Evolutionary conservation across 2,888 invertebrate species (phyloP), one percentile per base, ranked within the genome.

Genomic region (Tinea pellionella): DNA sequence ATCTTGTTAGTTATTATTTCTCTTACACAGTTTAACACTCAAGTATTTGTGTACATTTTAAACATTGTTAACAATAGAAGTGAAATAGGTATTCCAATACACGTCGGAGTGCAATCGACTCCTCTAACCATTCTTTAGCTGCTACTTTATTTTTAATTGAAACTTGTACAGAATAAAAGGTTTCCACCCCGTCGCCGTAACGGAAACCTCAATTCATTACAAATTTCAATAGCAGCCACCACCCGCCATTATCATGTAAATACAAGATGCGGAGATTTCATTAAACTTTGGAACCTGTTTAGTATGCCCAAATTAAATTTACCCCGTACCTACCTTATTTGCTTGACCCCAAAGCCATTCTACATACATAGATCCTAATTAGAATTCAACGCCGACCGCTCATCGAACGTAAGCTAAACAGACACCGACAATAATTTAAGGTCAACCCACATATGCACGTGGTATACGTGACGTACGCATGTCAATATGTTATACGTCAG

Each of bases 211-310:
- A 59, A 59, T 59, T 42, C 41, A 59, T 59, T 42, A 43, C 29
- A 59, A 59, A 59, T 59, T 47, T 29, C 43, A 43, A 59, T 47
- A 29, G 59, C 19, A 29, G 47, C 59, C 43, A 13, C 24, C 13
- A 18, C 29, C 59, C 59, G 47, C 59, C 59, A 59, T 59, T 59
- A 59, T 59, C 59, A 59, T 59, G 59, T 59, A 59, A 59, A 59
- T 59, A 59, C 59, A 47, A 32, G 59, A 59, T 19, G 59, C 59
- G 47, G 15, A 43, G 59, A 47, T 59, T 59, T 59, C 42, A 59
- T 59, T 59, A 59, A 59, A 59, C 59, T 59, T 59, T 59, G 59
- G 30, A 59, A 59, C 59, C 59, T 59, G 59, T 47, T 59, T 59
- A 59, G 59, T 59, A 59, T 47, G 59, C 59, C 47, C 47, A 59